Percentiles rank a stretch among this genome's conserved stretches.
Conservation (phyloP, 1,140 invertebrate genomes). For the Oncopodura yosiiana region DNA sequence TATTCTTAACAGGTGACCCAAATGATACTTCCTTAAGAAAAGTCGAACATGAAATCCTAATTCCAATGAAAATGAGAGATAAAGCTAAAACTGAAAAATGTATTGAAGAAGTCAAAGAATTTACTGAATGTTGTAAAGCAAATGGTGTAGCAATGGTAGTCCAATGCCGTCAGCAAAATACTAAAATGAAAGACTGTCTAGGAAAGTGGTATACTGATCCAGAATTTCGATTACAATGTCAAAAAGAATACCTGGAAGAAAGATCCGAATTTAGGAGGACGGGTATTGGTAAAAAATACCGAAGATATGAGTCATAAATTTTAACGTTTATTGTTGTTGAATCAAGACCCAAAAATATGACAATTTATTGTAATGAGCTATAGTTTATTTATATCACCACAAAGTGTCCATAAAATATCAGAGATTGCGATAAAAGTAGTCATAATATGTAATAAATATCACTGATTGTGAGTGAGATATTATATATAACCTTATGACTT, state of each 20-base stretch:
- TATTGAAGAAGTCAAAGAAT: conserved; percentile 55
- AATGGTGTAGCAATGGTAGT: conserved; percentile 56
- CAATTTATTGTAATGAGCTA: too few relatives aligned
- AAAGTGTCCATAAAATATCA: too few relatives aligned
- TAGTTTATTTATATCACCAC: too few relatives aligned
- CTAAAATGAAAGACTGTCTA: conserved; percentile 57
- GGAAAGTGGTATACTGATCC: conserved; percentile 64
- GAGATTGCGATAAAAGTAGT: too few relatives aligned
- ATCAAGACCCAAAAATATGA: too few relatives aligned
- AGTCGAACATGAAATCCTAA: conserved; percentile 72
- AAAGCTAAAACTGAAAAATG: conserved; percentile 67
- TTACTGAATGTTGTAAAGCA: conserved; percentile 65
- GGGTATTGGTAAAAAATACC: conserved; percentile 48
- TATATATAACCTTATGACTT: too few relatives aligned
- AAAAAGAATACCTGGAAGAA: conserved; percentile 66
- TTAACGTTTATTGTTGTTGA: too few relatives aligned
- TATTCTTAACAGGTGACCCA: conserved; percentile 62
- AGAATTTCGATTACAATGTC: conserved; percentile 61
- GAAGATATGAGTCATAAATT: too few relatives aligned
- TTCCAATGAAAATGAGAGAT: conserved; percentile 74
- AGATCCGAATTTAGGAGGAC: conserved; percentile 68
- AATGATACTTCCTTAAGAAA: conserved; percentile 65
- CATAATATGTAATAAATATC: too few relatives aligned
- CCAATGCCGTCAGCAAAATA: conserved; percentile 62
- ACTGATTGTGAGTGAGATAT: too few relatives aligned